Evolutionary conservation across 1,140 invertebrate genomes (phyloP).

Genomic region (Uloborus diversus): DNA sequence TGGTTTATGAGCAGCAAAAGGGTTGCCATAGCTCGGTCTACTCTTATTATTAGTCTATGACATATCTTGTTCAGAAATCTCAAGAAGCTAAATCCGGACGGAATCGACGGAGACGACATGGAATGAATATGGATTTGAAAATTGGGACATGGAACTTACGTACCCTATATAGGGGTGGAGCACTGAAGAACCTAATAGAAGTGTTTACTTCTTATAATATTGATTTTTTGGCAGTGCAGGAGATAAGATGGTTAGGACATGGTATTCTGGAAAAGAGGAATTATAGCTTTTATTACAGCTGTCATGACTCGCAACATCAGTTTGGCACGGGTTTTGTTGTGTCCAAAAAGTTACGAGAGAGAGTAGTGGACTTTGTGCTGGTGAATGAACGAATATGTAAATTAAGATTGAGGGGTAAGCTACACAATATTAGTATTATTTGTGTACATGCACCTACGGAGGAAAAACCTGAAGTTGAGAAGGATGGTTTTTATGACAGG

Average conservation of each 20-base stretch:
- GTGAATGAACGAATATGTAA: no score
- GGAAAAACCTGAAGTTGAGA: neutral
- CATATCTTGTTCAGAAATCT: no score
- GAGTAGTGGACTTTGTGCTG: no score
- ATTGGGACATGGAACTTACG: neutral
- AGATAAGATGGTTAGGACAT: neutral
- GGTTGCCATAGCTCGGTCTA: no score
- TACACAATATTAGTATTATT: no score
- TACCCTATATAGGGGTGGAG: neutral
- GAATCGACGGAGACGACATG: no score
- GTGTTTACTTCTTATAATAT: neutral
- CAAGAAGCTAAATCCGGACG: no score
- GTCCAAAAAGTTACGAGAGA: neutral
- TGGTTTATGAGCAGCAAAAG: no score
- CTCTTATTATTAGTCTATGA: no score
- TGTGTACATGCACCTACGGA: neutral
- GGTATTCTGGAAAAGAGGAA: neutral
- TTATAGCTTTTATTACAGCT: neutral
- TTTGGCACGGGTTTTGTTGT: neutral
- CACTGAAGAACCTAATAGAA: neutral
- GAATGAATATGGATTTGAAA: no score
- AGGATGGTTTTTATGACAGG: neutral
- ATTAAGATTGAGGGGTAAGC: no score
- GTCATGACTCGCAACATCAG: neutral
- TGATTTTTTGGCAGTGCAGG: neutral